Conservation (phyloP, 2,797 vertebrate species). For the Cottoperca gobio region DNA sequence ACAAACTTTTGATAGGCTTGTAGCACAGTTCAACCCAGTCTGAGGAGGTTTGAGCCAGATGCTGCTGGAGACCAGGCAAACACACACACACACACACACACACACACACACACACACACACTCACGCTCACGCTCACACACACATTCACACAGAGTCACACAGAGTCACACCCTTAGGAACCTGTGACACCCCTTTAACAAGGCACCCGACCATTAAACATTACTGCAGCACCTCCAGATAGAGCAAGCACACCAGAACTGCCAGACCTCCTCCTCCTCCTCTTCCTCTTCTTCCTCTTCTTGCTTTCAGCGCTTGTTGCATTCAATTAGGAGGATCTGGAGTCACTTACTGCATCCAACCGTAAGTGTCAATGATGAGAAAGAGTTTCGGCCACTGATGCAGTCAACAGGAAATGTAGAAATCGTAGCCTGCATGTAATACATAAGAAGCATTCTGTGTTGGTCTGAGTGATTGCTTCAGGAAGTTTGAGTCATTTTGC, state of each 20-base stretch:
- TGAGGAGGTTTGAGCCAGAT: conserved; percentile 48
- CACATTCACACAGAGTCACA: neutral
- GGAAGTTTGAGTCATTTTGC: conserved; percentile 27
- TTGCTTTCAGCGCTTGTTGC: neutral
- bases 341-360: conserved; percentile 61
- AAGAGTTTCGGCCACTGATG: neutral
- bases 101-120: neutral
- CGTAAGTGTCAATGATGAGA: conserved; percentile 45
- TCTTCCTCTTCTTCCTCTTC: neutral
- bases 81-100: neutral
- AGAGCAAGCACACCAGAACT: conserved; percentile 46
- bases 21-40: conserved; percentile 24
- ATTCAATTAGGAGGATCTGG: conserved; percentile 72
- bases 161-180: conserved; percentile 1
- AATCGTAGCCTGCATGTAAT: neutral
- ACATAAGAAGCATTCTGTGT: fast-evolving
- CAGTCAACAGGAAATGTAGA: neutral
- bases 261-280: neutral
- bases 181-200: conserved; percentile 10
- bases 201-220: neutral
- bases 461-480: neutral
- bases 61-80: neutral
- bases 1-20: neutral
- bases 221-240: conserved; percentile 44
- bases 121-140: neutral